phyloP scores from a whole-genome alignment of 2,113 vertebrate species.

The Zosterops lateralis region DNA sequence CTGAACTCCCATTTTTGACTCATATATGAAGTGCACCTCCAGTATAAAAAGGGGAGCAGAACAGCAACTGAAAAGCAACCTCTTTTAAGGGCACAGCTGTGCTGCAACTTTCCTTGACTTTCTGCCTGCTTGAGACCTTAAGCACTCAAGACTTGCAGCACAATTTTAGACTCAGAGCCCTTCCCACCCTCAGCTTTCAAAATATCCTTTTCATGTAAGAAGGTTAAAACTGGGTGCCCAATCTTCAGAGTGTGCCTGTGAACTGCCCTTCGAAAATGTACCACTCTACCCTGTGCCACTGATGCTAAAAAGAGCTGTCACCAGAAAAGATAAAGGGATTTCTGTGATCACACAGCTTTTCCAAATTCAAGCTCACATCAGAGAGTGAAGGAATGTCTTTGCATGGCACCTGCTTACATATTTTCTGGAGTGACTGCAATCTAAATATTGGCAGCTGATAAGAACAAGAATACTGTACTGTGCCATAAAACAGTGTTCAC shows the following conservation, averaged over 20 bases:
- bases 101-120: neutral
- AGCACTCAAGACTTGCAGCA: neutral
- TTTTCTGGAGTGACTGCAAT: neutral
- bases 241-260: neutral
- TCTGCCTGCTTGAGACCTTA: neutral
- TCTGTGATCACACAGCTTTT: neutral
- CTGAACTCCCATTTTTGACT: neutral
- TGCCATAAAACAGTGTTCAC: neutral
- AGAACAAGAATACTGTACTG: neutral
- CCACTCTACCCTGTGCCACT: neutral
- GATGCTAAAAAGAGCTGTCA: neutral
- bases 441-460: constrained; percentile 3
- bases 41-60: neutral
- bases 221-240: neutral
- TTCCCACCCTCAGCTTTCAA: neutral
- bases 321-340: neutral
- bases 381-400: neutral
- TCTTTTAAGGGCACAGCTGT: neutral
- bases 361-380: neutral
- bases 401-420: neutral
- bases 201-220: neutral
- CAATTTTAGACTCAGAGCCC: neutral
- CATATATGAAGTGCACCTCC: neutral
- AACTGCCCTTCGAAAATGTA: neutral
- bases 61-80: neutral